Percentiles rank a stretch among this genome's conserved stretches.
These are phyloP conservation scores for Armadillidium nasatum DNA, from an alignment of 1,140 invertebrate species.

Conservation along the genomic window DNA sequence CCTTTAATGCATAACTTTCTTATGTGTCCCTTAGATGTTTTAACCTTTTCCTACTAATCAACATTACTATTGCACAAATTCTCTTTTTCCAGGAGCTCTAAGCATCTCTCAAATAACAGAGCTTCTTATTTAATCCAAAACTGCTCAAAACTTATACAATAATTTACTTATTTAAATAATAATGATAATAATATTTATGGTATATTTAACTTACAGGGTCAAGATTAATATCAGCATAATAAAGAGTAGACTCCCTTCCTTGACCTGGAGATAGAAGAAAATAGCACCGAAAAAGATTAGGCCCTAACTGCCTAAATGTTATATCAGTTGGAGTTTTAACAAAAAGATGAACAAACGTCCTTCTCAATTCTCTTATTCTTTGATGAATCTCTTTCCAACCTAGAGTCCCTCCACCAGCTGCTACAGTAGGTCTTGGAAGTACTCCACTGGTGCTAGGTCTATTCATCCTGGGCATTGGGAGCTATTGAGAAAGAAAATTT, in stretches of 20 bases:
- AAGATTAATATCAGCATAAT: slow-evolving; percentile 43
- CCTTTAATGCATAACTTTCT: too few relatives aligned
- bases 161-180: background rate
- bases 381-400: slow-evolving; percentile 40
- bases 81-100: background rate
- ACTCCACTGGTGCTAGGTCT: background rate
- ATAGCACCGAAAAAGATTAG: slow-evolving; percentile 36
- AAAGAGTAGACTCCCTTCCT: slow-evolving; percentile 41
- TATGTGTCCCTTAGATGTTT: too few relatives aligned
- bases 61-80: background rate
- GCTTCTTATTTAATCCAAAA: background rate
- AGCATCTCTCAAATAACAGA: background rate
- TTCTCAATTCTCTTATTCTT: slow-evolving; percentile 39
- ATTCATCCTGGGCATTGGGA: slow-evolving; percentile 2
- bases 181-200: background rate
- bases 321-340: slow-evolving; percentile 43
- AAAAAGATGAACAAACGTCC: slow-evolving; percentile 41
- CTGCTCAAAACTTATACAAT: background rate
- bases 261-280: slow-evolving; percentile 43
- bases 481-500: background rate
- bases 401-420: slow-evolving; percentile 22
- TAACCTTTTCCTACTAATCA: background rate
- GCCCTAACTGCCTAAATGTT: slow-evolving; percentile 36
- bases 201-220: slow-evolving; percentile 28
- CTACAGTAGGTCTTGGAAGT: background rate